Evolutionary conservation across 1,140 invertebrate genomes (phyloP).

Genomic region (Drosophila santomea): DNA sequence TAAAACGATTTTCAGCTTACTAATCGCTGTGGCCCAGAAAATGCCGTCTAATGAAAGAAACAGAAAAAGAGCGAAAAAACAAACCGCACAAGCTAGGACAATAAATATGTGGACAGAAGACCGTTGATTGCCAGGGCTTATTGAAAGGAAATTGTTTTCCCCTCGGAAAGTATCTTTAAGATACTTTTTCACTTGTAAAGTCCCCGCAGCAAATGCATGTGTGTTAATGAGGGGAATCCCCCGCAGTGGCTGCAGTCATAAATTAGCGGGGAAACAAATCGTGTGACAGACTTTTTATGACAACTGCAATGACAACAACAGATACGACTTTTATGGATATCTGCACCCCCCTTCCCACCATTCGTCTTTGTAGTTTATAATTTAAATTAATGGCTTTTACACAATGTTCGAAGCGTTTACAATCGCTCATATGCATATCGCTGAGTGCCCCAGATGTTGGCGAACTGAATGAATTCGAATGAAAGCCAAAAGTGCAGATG

Average conservation of each 20-base stretch:
- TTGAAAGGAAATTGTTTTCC: constrained; percentile 36
- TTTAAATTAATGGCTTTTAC: constrained; percentile 81
- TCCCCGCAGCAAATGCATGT: background rate
- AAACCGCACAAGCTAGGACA: constrained; percentile 17
- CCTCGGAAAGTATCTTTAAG: constrained; percentile 4
- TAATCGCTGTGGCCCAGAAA: constrained; percentile 58
- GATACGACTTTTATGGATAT: constrained; percentile 63
- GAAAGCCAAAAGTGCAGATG: constrained; percentile 37
- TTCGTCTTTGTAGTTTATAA: constrained; percentile 74
- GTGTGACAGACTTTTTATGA: constrained; percentile 72
- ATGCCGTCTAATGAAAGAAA: constrained; percentile 31
- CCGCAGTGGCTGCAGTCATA: constrained; percentile 31
- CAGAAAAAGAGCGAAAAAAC: background rate
- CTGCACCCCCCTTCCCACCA: background rate
- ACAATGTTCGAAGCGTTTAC: constrained; percentile 53
- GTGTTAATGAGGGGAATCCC: constrained; percentile 27
- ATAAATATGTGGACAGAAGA: constrained; percentile 27
- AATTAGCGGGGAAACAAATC: constrained; percentile 51
- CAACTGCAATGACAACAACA: constrained; percentile 68
- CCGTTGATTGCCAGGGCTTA: constrained; percentile 34
- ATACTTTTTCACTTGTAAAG: constrained; percentile 17
- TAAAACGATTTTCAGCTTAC: constrained; percentile 54
- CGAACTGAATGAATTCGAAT: constrained; percentile 49
- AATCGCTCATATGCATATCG: constrained; percentile 24
- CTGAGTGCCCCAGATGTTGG: constrained; percentile 60